Percentiles rank a stretch among this genome's conserved stretches.
Conservation (phyloP, 1,140 invertebrate genomes). For the Manduca sexta region DNA sequence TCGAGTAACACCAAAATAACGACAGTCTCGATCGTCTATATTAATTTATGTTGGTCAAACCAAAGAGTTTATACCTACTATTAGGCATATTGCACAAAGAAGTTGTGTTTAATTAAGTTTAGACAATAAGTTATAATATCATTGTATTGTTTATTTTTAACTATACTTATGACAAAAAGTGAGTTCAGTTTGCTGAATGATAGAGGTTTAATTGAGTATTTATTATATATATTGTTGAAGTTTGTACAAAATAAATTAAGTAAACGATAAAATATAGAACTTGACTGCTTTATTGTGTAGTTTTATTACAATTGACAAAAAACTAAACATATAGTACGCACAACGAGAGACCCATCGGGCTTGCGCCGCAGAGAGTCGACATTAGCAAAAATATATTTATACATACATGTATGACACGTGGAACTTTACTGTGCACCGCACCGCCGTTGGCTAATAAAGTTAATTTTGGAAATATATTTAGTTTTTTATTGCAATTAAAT, state of each 20-base stretch:
- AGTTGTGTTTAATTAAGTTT: conserved; percentile 73
- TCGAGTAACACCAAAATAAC: background rate
- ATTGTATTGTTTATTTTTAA: conserved; percentile 66
- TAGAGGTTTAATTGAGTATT: conserved; percentile 75
- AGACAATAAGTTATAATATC: conserved; percentile 72
- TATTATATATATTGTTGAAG: conserved; percentile 76
- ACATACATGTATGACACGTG: no score
- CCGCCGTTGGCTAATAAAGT: no score
- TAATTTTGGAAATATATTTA: no score
- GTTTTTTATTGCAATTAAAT: no score
- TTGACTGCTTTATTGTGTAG: conserved; percentile 70
- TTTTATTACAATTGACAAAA: conserved; percentile 45
- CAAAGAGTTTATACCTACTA: conserved; percentile 64
- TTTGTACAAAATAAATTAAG: conserved; percentile 76
- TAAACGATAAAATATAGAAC: conserved; percentile 76
- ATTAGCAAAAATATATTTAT: no score
- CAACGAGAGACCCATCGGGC: no score
- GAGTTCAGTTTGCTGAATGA: conserved; percentile 74
- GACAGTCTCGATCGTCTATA: background rate
- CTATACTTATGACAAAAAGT: conserved; percentile 72
- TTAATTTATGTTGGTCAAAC: conserved; percentile 55
- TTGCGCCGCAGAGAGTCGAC: no score
- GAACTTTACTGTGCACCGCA: no score
- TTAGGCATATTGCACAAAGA: conserved; percentile 72
- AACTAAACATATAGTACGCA: no score